These are phyloP conservation scores for Dryobotodes eremita DNA, from an alignment of 2,888 invertebrate genomes.

Conservation along the genomic window DNA sequence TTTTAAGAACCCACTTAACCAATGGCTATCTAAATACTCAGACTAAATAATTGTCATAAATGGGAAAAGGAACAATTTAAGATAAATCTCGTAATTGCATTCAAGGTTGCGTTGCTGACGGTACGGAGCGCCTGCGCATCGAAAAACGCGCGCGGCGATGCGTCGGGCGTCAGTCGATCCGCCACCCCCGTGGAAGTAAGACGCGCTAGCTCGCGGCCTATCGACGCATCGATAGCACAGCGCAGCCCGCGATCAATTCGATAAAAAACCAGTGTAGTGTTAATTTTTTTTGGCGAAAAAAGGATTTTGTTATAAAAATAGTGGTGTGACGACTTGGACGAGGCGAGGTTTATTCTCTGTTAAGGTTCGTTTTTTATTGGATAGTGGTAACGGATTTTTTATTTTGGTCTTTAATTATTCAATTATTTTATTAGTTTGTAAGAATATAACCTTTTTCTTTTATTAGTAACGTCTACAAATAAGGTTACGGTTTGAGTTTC, in stretches of 20 bases:
- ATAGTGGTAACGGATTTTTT: conserved; percentile 51
- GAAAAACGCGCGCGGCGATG: conserved; percentile 64
- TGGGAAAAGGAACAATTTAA: conserved; percentile 70
- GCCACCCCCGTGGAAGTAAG: conserved; percentile 70
- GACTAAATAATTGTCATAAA: conserved; percentile 45
- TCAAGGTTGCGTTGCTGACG: conserved; percentile 72
- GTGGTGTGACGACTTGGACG: conserved; percentile 79
- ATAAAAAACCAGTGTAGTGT: conserved; percentile 78
- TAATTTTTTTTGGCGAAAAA: conserved; percentile 69
- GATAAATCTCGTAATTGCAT: conserved; percentile 85
- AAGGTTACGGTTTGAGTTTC: conserved; percentile 8
- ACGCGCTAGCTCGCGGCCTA: conserved; percentile 70
- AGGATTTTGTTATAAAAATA: conserved; percentile 73
- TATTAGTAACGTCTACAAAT: conserved; percentile 25
- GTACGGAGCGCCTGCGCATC: conserved; percentile 77
- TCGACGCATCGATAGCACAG: conserved; percentile 75
- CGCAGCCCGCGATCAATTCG: conserved; percentile 73
- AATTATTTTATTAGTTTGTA: conserved; percentile 46
- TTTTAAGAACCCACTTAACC: neutral
- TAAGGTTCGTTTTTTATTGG: conserved; percentile 75
- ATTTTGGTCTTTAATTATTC: conserved; percentile 49
- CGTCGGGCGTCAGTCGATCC: conserved; percentile 74
- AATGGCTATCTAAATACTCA: conserved; percentile 25
- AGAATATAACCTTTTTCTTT: conserved; percentile 8
- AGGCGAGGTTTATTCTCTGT: conserved; percentile 74